Evolutionary conservation across 2,888 invertebrate species (phyloP).

Genomic region (Arrhopalites spinosus): DNA sequence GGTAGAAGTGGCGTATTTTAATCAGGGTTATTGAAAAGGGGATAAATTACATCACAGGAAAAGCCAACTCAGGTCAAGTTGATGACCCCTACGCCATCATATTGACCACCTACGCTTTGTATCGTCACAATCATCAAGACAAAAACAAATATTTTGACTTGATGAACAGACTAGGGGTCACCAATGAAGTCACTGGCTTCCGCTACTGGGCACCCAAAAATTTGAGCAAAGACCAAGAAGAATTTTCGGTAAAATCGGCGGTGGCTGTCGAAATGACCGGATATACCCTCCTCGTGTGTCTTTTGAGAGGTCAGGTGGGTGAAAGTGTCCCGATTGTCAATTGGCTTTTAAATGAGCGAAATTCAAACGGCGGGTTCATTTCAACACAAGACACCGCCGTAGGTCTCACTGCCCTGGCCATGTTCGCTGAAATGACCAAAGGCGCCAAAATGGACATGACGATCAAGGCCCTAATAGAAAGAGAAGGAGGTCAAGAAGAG

Average conservation of each 20-base stretch:
- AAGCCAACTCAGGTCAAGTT: background rate
- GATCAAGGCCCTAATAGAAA: background rate
- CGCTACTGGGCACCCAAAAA: slow-evolving; percentile 32
- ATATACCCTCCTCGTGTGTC: slow-evolving; percentile 77
- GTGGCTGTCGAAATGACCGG: slow-evolving; percentile 77
- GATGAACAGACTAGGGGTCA: slow-evolving; percentile 59
- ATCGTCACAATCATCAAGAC: slow-evolving; percentile 73
- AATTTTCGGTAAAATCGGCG: slow-evolving; percentile 15
- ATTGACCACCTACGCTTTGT: slow-evolving; percentile 75
- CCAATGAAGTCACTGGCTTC: too few species aligned
- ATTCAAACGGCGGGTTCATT: slow-evolving; percentile 72
- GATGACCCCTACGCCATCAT: slow-evolving; percentile 77
- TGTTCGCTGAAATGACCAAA: slow-evolving; percentile 34
- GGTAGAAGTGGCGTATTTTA: too few species aligned
- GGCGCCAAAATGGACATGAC: slow-evolving; percentile 13
- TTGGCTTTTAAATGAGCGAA: slow-evolving; percentile 74
- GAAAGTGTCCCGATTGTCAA: slow-evolving; percentile 68
- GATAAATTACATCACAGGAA: too few species aligned
- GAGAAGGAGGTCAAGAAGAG: too few species aligned
- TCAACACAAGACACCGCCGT: slow-evolving; percentile 65
- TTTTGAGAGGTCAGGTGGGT: slow-evolving; percentile 61
- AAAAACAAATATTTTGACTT: slow-evolving; percentile 69
- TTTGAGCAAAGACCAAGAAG: too few species aligned
- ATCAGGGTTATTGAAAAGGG: too few species aligned
- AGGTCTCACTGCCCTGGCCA: slow-evolving; percentile 42